Percentiles rank a stretch among this genome's conserved stretches.
Evolutionary conservation across 2,888 invertebrate genomes (phyloP).

Genomic region (Napeogenes inachia): DNA sequence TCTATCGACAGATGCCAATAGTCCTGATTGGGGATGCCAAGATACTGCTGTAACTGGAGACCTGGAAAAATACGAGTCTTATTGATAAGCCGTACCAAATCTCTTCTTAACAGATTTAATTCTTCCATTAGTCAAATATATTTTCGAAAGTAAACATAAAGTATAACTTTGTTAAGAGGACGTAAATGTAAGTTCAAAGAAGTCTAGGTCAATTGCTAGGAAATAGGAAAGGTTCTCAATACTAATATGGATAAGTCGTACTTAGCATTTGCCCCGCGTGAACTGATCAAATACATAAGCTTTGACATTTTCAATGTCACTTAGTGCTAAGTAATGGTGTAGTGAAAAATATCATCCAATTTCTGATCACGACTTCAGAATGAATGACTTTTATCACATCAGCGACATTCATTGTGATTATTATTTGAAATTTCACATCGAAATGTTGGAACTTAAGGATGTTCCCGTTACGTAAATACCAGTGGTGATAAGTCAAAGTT

Average conservation of each 20-base stretch:
- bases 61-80: constrained; percentile 63
- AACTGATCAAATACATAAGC: constrained; percentile 34
- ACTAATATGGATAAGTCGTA: constrained; percentile 34
- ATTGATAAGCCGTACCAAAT: too few relatives aligned
- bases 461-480: constrained; percentile 6
- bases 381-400: constrained; percentile 31
- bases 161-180: constrained; percentile 22
- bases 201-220: constrained; percentile 30
- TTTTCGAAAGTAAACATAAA: constrained; percentile 15
- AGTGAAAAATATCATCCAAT: constrained; percentile 30
- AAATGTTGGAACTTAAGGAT: constrained; percentile 11
- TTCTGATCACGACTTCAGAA: constrained; percentile 32
- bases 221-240: constrained; percentile 27
- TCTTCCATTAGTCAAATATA: constrained; percentile 4
- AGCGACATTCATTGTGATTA: constrained; percentile 17
- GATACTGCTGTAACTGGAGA: constrained; percentile 90
- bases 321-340: constrained; percentile 35
- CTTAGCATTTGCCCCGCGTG: constrained; percentile 30
- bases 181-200: constrained; percentile 29
- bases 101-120: background rate
- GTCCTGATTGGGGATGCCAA: constrained; percentile 91
- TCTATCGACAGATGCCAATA: constrained; percentile 89
- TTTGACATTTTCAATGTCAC: constrained; percentile 37
- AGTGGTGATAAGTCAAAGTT: background rate
- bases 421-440: constrained; percentile 18